Conservation (phyloP, 2,113 vertebrate genomes). For the Marmota monax region DNA sequence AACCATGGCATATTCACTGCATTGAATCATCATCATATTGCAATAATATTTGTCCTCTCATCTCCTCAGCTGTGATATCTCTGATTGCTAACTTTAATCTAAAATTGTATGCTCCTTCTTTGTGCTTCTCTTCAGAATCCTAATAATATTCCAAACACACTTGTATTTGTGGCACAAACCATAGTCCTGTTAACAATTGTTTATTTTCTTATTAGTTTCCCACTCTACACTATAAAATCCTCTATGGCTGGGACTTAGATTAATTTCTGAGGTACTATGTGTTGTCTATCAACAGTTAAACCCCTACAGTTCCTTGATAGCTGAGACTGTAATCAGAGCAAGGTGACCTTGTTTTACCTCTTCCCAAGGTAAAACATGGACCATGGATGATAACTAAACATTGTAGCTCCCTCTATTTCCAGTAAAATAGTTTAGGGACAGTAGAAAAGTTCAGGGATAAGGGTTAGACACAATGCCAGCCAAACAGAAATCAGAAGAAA, state of each 20-base stretch:
- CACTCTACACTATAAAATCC: background rate
- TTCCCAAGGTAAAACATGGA: background rate
- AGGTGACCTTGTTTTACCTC: too few relatives aligned
- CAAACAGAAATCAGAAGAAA: background rate
- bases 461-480: background rate
- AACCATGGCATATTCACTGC: constrained; percentile 31
- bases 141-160: background rate
- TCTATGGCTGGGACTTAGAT: background rate
- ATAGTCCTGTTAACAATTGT: background rate
- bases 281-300: background rate
- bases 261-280: background rate
- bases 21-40: background rate
- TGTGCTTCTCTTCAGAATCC: background rate
- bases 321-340: background rate
- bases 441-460: too few relatives aligned
- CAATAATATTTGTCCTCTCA: background rate
- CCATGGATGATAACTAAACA: background rate
- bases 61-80: background rate
- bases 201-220: background rate
- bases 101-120: background rate
- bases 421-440: background rate
- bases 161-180: background rate
- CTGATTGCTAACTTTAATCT: background rate
- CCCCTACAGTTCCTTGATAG: background rate
- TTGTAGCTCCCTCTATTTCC: background rate